phyloP scores from a whole-genome alignment of 2,797 vertebrate genomes.

The Apogon talboti region DNA sequence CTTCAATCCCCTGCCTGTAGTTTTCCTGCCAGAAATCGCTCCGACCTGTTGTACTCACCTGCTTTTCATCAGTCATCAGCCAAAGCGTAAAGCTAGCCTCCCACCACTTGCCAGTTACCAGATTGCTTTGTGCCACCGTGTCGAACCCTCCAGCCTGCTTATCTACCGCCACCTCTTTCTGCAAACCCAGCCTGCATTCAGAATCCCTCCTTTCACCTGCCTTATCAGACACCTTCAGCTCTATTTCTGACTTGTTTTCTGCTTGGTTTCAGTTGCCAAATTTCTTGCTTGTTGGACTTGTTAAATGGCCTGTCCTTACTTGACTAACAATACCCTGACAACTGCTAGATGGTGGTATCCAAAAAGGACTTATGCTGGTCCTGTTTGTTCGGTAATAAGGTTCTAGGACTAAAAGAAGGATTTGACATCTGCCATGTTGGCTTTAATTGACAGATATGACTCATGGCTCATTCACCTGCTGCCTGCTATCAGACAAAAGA shows the following conservation, averaged over 20 bases:
- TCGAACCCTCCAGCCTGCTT: neutral
- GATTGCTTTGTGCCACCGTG: conserved; percentile 8
- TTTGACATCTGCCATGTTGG: too few relatives aligned
- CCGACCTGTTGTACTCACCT: neutral
- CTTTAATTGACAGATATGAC: too few relatives aligned
- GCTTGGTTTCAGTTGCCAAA: neutral
- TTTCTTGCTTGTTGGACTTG: neutral
- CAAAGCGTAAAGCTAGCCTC: neutral
- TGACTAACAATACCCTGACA: too few relatives aligned
- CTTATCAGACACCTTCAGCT: conserved; percentile 6
- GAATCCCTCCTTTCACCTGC: conserved; percentile 1
- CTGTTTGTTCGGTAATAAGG: too few relatives aligned
- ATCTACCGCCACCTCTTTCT: neutral
- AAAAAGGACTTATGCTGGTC: too few relatives aligned
- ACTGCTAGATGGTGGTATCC: too few relatives aligned
- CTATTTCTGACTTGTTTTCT: conserved; percentile 8
- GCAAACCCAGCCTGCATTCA: neutral
- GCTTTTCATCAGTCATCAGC: conserved; percentile 8
- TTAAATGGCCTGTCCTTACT: too few relatives aligned
- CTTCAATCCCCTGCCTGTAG: neutral
- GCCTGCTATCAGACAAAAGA: too few relatives aligned
- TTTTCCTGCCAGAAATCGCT: neutral
- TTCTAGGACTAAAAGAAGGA: too few relatives aligned
- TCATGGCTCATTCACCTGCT: too few relatives aligned
- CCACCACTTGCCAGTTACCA: conserved; percentile 2